Conservation (phyloP, 2,888 invertebrate genomes). For the Cecidostiba fungosa region DNA sequence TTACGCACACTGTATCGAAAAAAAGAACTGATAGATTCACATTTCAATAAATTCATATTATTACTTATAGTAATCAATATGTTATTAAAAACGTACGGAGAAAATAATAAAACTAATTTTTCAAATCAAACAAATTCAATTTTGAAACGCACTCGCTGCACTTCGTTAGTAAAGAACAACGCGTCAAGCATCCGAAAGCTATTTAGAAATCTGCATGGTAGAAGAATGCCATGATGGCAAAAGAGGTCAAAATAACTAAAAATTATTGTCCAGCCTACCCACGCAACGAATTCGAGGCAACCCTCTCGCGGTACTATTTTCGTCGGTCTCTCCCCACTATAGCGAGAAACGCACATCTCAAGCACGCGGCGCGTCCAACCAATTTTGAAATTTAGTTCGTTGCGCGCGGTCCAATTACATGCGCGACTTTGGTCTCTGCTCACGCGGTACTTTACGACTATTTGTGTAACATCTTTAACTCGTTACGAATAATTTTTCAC, state of each 20-base stretch:
- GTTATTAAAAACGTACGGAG: neutral
- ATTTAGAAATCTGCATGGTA: slow-evolving; percentile 1
- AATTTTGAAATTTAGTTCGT: slow-evolving; percentile 64
- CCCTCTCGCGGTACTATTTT: slow-evolving; percentile 69
- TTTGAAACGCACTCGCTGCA: neutral
- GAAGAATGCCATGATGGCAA: slow-evolving; percentile 13
- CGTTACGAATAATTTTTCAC: slow-evolving; percentile 36
- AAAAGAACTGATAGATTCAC: no score
- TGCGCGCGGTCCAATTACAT: slow-evolving; percentile 59
- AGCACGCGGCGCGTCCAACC: slow-evolving; percentile 54
- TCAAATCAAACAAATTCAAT: neutral
- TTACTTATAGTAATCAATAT: neutral
- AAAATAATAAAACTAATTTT: neutral
- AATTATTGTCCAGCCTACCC: slow-evolving; percentile 66
- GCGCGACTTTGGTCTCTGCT: slow-evolving; percentile 41
- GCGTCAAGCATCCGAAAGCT: neutral
- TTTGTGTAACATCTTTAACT: slow-evolving; percentile 22
- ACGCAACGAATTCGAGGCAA: slow-evolving; percentile 64
- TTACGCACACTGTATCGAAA: no score
- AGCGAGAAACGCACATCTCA: slow-evolving; percentile 7
- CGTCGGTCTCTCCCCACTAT: slow-evolving; percentile 66
- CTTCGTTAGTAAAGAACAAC: neutral
- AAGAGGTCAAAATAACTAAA: slow-evolving; percentile 61
- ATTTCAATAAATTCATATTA: no score
- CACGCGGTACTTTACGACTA: slow-evolving; percentile 5